phyloP scores from a whole-genome alignment of 2,888 invertebrate species.

The Drosophila mimica region DNA sequence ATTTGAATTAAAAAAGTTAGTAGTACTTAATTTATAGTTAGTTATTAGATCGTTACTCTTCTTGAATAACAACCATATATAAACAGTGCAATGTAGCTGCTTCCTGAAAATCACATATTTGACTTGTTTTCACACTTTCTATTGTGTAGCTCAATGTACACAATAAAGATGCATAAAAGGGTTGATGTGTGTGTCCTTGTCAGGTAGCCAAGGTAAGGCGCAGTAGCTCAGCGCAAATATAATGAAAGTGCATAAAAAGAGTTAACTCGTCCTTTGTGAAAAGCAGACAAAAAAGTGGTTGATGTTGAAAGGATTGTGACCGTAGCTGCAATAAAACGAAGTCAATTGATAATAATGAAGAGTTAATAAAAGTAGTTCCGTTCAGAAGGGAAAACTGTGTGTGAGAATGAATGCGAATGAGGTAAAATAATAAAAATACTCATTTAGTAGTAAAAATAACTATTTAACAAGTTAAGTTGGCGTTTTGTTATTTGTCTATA shows the following conservation, averaged over 20 bases:
- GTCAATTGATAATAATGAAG: constrained; percentile 52
- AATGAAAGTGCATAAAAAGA: constrained; percentile 68
- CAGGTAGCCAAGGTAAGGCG: constrained; percentile 41
- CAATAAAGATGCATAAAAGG: constrained; percentile 70
- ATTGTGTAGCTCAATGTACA: constrained; percentile 35
- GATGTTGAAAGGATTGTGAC: constrained; percentile 19
- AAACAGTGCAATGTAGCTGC: not conserved
- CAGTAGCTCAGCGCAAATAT: constrained; percentile 26
- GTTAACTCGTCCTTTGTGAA: constrained; percentile 61
- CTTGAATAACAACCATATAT: not conserved
- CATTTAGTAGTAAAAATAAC: not conserved
- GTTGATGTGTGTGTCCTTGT: constrained; percentile 42
- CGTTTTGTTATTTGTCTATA: not conserved
- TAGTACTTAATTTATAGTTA: not conserved
- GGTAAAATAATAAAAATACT: not conserved
- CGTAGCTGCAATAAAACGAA: constrained; percentile 39
- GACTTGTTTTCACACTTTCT: constrained; percentile 40
- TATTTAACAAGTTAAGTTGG: not conserved
- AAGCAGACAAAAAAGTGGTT: constrained; percentile 21
- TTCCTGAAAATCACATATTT: constrained; percentile 4
- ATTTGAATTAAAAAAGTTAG: not conserved
- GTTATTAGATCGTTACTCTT: not conserved
- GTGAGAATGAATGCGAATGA: not conserved
- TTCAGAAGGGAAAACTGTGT: not conserved
- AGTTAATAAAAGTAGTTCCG: constrained; percentile 30